Evolutionary conservation across 2,113 vertebrate species (phyloP).

Genomic region (Cyanistes caeruleus): DNA sequence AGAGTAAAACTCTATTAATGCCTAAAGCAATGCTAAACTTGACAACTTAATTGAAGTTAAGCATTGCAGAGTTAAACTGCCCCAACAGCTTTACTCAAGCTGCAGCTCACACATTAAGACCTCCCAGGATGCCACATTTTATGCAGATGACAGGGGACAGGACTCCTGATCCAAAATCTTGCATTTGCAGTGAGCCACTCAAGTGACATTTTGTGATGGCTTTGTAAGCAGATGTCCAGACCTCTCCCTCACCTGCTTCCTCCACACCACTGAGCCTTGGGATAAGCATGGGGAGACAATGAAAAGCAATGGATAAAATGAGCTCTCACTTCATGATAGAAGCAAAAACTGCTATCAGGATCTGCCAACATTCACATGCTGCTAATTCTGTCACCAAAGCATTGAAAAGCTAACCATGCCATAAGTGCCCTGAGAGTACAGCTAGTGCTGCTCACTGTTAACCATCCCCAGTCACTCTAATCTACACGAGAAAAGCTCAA

Average conservation of each 20-base stretch:
- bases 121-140: background rate
- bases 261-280: background rate
- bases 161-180: background rate
- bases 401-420: background rate
- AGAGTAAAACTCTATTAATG: conserved; percentile 65
- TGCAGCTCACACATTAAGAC: background rate
- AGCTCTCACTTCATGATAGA: background rate
- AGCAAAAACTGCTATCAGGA: background rate
- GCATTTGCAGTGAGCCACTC: background rate
- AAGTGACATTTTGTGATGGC: background rate
- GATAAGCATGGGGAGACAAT: background rate
- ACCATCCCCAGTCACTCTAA: background rate
- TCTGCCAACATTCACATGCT: background rate
- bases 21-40: conserved; percentile 57
- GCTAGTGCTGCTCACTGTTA: background rate
- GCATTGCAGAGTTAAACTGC: conserved; percentile 44
- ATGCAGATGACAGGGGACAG: background rate
- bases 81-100: conserved; percentile 24
- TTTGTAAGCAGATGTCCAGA: background rate
- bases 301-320: background rate
- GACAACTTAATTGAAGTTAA: conserved; percentile 56
- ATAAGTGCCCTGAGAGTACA: background rate
- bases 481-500: background rate
- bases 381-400: background rate
- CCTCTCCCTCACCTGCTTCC: rapidly evolving